These are phyloP conservation scores for Amblyteles armatorius DNA, from an alignment of 2,888 invertebrate species.

Conservation along the genomic window DNA sequence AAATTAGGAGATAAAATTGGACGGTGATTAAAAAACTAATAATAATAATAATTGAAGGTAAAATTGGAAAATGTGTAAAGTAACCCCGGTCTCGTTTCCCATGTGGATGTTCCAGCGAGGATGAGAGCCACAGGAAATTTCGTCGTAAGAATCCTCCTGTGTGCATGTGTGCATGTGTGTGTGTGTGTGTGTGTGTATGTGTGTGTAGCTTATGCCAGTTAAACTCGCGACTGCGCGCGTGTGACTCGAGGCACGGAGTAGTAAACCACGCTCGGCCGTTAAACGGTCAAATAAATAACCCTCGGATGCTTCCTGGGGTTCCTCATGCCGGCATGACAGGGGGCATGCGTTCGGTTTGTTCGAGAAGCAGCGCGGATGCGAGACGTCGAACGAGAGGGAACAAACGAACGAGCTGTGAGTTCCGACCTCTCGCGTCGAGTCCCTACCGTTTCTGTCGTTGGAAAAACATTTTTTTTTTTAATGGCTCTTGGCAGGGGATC, in stretches of 20 bases:
- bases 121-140: neutral
- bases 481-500: neutral
- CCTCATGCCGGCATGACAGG: constrained; percentile 61
- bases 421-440: neutral
- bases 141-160: constrained; percentile 1
- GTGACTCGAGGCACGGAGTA: constrained; percentile 39
- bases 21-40: too few species aligned
- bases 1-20: too few species aligned
- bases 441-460: neutral
- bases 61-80: neutral
- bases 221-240: neutral
- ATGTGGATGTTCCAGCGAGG: neutral
- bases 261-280: constrained; percentile 70
- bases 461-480: neutral
- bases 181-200: too few species aligned
- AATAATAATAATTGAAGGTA: too few species aligned
- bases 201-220: neutral
- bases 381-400: neutral
- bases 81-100: neutral
- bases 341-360: constrained; percentile 53
- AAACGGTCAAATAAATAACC: constrained; percentile 74
- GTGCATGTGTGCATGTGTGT: too few species aligned
- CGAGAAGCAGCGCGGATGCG: constrained; percentile 22
- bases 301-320: constrained; percentile 67
- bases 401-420: neutral